Evolutionary conservation across 1,140 invertebrate genomes (phyloP), one percentile per base, ranked within the genome.

Genomic region (Linepithema humile): DNA sequence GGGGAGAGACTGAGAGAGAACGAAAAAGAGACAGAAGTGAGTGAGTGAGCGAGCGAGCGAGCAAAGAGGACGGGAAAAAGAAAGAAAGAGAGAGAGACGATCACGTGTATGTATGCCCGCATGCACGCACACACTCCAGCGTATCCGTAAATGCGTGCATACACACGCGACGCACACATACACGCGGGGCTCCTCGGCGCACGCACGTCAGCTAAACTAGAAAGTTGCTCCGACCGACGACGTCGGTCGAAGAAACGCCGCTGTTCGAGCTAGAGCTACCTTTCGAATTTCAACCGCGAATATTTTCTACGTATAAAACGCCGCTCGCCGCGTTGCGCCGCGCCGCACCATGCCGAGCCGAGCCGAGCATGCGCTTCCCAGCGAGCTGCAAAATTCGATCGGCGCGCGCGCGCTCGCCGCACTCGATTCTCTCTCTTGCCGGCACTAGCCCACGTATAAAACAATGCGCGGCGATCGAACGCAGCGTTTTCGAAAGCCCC

Each of bases 201-300:
- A 53, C 90, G 90, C 90, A 91, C 90, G 91, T 92, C 89, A 91
- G 90, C 90, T 91, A 92, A 94, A 94, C 93, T 94, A 94, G 94
- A 94, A 94, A 94, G 94, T 94, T 94, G 93, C 92, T 90, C 90
- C 91, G 88, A 87, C 91, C 91, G 86, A 91, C 91, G 64, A 32
- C 26, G 75, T 40, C 62, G 75, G 88, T 88, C 86, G 91, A 92
- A 92, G 93, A 92, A 93, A 91, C 92, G 75, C 83, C 89, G 72
- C 53, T 78, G n/a, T 15, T 9, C 88, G 64, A 59, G 48, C 72
- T 93, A 92, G 88, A 92, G 89, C 93, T 80, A 69, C 75, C 93
- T 94, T 94, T 94, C 93, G 90, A 94, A 94, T 93, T 94, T 93
- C 84, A 94, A 93, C 89, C 89, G 87, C 59, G 59, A 88, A 78